phyloP scores from a whole-genome alignment of 2,888 invertebrate genomes.

The Galerucella calmariensis region DNA sequence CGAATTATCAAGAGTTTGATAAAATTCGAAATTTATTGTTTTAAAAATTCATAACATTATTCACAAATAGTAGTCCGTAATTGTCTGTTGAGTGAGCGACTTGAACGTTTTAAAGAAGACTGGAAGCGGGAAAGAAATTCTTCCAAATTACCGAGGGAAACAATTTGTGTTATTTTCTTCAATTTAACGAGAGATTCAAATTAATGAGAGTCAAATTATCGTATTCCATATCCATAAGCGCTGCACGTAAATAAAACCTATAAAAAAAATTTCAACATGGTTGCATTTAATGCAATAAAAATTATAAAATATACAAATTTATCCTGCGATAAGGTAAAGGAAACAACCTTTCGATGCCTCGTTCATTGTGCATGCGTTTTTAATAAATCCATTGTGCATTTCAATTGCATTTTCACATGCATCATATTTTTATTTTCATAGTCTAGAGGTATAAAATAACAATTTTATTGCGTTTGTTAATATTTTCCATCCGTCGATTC shows the following conservation, averaged over 20 bases:
- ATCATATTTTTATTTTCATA: conserved; percentile 16
- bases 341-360: not conserved
- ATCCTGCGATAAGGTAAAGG: not conserved
- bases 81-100: no score
- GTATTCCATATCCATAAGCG: not conserved
- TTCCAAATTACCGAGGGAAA: no score
- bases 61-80: no score
- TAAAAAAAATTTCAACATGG: conserved; percentile 6
- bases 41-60: no score
- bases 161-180: no score
- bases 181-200: no score
- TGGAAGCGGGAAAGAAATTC: no score
- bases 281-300: not conserved
- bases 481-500: conserved; percentile 13
- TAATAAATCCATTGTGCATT: conserved; percentile 9
- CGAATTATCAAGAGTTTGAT: no score
- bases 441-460: conserved; percentile 14
- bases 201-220: no score
- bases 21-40: no score
- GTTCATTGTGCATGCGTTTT: conserved; percentile 5
- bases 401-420: conserved; percentile 14
- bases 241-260: not conserved
- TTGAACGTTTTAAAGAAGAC: no score
- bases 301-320: conserved; percentile 8
- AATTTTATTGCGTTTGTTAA: conserved; percentile 24